Conservation (phyloP, 2,113 vertebrate species). For the Buteo buteo region DNA sequence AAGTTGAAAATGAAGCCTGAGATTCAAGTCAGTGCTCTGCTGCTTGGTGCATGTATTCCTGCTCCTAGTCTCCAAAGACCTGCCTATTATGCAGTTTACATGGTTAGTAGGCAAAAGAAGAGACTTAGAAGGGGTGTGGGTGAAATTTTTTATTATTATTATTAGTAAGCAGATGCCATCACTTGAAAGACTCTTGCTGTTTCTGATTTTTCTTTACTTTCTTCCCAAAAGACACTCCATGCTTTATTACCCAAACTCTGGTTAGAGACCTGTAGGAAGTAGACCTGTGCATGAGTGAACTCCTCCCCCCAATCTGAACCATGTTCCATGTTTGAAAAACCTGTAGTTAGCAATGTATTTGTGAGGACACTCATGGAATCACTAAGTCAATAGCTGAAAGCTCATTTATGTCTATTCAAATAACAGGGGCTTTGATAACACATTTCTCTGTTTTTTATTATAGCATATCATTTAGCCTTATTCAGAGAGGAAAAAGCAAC, state of each 20-base stretch:
- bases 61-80: not conserved
- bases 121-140: not conserved
- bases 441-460: not conserved
- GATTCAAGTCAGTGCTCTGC: not conserved
- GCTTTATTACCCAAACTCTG: not conserved
- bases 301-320: not conserved
- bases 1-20: not conserved
- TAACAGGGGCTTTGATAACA: not conserved
- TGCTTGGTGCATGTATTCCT: not conserved
- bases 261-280: not conserved
- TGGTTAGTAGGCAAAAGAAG: not conserved
- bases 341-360: not conserved
- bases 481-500: not conserved
- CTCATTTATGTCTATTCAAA: not conserved
- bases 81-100: not conserved
- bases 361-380: not conserved
- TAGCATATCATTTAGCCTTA: not conserved
- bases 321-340: not conserved
- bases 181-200: not conserved
- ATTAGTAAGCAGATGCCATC: not conserved
- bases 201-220: not conserved
- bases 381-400: not conserved
- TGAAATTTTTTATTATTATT: not conserved
- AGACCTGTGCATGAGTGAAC: not conserved
- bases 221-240: not conserved